Percentiles rank a stretch among this genome's conserved stretches.
These are phyloP conservation scores for Stegophylla sp. DNA, from an alignment of 2,888 invertebrate genomes.

Conservation along the genomic window DNA sequence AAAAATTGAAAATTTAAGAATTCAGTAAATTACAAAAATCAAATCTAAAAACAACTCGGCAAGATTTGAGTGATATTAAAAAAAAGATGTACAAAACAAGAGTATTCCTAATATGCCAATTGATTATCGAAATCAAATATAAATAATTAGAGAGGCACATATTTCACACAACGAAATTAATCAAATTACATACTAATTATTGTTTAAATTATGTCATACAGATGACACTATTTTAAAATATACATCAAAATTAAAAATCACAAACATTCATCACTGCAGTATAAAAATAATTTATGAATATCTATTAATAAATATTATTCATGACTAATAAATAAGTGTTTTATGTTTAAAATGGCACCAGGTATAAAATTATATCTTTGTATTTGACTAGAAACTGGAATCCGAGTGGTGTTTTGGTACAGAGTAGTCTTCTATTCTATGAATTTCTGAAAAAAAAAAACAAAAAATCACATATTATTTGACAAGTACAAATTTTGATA, in stretches of 20 bases:
- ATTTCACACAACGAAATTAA: conserved; percentile 12
- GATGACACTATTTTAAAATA: neutral
- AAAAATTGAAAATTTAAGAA: neutral
- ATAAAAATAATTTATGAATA: conserved; percentile 52
- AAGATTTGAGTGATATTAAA: neutral
- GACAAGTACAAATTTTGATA: neutral
- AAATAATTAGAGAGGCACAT: conserved; percentile 21
- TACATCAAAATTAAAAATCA: conserved; percentile 35
- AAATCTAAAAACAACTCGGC: neutral
- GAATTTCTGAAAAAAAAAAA: conserved; percentile 26
- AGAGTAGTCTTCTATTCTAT: conserved; percentile 41
- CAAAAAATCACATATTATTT: neutral
- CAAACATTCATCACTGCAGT: conserved; percentile 25
- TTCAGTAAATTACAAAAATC: neutral
- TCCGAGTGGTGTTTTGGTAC: conserved; percentile 38
- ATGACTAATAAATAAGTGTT: conserved; percentile 36
- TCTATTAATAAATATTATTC: no score
- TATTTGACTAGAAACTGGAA: conserved; percentile 53
- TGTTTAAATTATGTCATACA: neutral
- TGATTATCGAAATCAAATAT: neutral
- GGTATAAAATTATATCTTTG: conserved; percentile 43
- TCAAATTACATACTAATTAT: conserved; percentile 29
- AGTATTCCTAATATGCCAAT: neutral
- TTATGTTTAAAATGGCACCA: conserved; percentile 48
- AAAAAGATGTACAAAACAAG: neutral